Evolutionary conservation across 2,797 vertebrate species (phyloP), one percentile per base, ranked within the genome.

Genomic region (Siniperca scherzeri): DNA sequence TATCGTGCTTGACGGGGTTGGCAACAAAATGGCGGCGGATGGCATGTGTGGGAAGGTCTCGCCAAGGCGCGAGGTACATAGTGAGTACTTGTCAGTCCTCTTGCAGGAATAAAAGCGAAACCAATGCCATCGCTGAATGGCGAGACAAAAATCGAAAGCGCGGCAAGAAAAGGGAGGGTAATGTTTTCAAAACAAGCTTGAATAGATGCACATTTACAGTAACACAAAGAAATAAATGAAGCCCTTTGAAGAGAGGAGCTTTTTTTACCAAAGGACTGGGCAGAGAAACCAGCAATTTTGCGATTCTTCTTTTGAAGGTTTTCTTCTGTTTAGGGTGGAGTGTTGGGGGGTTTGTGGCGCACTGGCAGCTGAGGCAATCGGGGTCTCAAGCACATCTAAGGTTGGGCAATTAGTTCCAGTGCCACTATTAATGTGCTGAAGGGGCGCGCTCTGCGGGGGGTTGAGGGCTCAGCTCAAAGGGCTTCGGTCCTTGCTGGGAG

Each of bases 351-450:
- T 85, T 89, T 84, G 91, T 82, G 78, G 85, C 7, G 76, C 73
- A 59, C 88, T 91, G 92, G 92, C 90, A 91, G 93, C 84, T 90
- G 91, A 93, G 83, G 90, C 92, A 92, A 94, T 94, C 87, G 88
- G 93, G 90, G 86, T 94, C 94, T 93, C 88, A 92, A 92, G 92
- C 94, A 93, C 93, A 94, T 95, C 94, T 92, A 89, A 93, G 92
- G 94, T 95, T 94, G 88, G 91, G 85, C 94, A 95, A 95, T 96
- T 94, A 95, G 94, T 96, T 96, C 93, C 95, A 96, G 94, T 95
- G 93, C 91, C 94, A 94, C 93, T 93, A 92, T 95, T 94, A 96
- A 95, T 91, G 91, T 93, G 94, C 86, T 93, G 93, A 94, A 95
- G 94, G 92, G 93, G 92, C 88, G 88, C 88, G 88, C 95, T 89